Base-by-base conservation (phyloP, 2,888 invertebrate species). In the Andrena dorsata region DNA sequence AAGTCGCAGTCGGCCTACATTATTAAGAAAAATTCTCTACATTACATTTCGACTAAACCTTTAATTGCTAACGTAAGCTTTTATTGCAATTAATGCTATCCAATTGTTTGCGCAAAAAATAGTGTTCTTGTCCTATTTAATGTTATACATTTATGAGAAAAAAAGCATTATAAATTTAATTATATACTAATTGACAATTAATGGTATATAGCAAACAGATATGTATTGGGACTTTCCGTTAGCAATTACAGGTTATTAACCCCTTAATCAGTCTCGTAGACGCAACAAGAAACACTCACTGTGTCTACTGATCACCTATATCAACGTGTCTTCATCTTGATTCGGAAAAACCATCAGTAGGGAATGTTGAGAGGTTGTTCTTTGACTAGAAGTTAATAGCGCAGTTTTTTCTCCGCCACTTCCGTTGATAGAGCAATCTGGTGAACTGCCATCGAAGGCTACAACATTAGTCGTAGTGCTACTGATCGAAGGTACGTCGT, bases 291-390 rank as follows among this genome's bases (percentile, higher is more conserved):
- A 61, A 65, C 56, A 30, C 30, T 10, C 47, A 7, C 60, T 41
- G 23, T 51, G 4, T 16, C 10, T n/a, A 16, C 58, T 13, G 28
- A n/a, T 26, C 8, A 61, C 90, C 95, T 96, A 98, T 88, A 98
- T 97, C 71, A 98, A 95, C 16, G 98, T 98, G 90, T 98, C 98
- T 94, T 98, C 98, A 92, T 98, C 98, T 90, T 97, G 96, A n/a
- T 96, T 95, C 80, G 97, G 97, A 90, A 97, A 96, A 70, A 96
- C 96, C 94, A 97, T 96, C 60, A 97, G 91, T 2, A 97, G 94
- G 0, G 97, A 97, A 86, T 97, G 96, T 87, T 97, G 97, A 61
- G 97, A 97, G 66, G 96, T 95, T 30, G 97, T 96, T 91, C 95
- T 91, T 89, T 94, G 92, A 56, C 92, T 93, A 8, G 96, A 95